Evolutionary conservation across 2,888 invertebrate species (phyloP).

Genomic region (Blastobasis adustella): DNA sequence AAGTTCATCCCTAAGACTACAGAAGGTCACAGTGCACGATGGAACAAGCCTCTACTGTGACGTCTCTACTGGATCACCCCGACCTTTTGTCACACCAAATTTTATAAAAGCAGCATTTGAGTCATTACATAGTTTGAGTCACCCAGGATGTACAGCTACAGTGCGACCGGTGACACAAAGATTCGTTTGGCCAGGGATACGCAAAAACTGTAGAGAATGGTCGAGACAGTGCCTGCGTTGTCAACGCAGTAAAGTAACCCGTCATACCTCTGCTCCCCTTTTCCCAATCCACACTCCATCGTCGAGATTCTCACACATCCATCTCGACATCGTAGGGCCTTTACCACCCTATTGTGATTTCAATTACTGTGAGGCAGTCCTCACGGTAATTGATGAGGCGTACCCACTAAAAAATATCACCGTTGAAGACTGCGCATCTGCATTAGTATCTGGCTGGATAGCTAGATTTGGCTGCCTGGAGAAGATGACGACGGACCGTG

Average conservation of each 20-base stretch:
- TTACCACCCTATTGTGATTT: conserved; percentile 12
- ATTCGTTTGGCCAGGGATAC: conserved; percentile 16
- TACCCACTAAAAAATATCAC: conserved; percentile 14
- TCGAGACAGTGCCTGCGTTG: conserved; percentile 11
- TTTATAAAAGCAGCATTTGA: conserved; percentile 2
- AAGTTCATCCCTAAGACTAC: too few species aligned
- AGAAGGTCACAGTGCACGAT: too few species aligned
- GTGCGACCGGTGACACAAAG: conserved; percentile 4
- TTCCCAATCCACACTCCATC: conserved; percentile 1
- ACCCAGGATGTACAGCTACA: conserved; percentile 7
- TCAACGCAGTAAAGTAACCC: conserved; percentile 12
- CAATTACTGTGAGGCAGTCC: conserved; percentile 14
- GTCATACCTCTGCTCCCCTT: conserved; percentile 5
- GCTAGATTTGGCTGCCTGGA: conserved; percentile 13
- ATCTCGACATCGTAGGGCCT: conserved; percentile 19
- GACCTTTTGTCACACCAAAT: too few species aligned
- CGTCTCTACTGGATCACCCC: too few species aligned
- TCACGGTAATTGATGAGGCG: conserved; percentile 21
- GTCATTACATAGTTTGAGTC: conserved; percentile 3
- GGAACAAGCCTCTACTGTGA: too few species aligned
- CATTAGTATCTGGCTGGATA: conserved; percentile 14
- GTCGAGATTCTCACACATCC: conserved; percentile 16
- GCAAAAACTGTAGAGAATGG: conserved; percentile 11
- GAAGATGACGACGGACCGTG: conserved; percentile 16
- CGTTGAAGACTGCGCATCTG: conserved; percentile 14